A percentile compares a stretch with the other conserved stretches of the same genome.
phyloP scores from a whole-genome alignment of 2,797 vertebrate genomes.

The Phataginus tetradactyla region DNA sequence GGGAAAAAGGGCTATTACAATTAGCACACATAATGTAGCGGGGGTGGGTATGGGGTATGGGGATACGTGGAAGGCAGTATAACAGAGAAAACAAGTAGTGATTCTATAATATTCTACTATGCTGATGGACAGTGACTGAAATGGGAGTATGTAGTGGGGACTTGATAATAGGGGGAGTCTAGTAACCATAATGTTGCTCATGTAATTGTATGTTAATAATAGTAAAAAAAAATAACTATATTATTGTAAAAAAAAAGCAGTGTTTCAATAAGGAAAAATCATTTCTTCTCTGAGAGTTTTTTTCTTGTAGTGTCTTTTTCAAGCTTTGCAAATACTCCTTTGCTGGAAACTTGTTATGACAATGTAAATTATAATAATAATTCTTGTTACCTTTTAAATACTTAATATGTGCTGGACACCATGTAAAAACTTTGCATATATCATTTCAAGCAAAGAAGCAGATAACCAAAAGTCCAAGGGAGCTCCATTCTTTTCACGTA shows the following conservation, averaged over 20 bases:
- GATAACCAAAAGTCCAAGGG: not conserved
- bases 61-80: too few species aligned
- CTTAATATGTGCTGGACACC: not conserved
- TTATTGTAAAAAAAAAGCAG: not conserved
- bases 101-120: too few species aligned
- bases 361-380: not conserved
- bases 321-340: constrained; percentile 27
- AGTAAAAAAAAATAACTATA: too few species aligned
- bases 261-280: not conserved
- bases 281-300: not conserved
- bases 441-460: constrained; percentile 41
- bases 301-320: not conserved
- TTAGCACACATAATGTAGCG: too few species aligned
- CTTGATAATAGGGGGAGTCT: too few species aligned
- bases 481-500: not conserved
- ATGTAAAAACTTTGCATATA: not conserved
- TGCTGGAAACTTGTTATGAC: constrained; percentile 19
- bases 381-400: not conserved
- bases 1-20: too few species aligned
- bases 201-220: too few species aligned
- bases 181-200: too few species aligned
- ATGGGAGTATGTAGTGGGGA: too few species aligned
- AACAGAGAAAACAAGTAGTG: too few species aligned
- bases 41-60: too few species aligned
- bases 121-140: too few species aligned